phyloP scores from a whole-genome alignment of 2,797 vertebrate genomes.

The Setipinna tenuifilis region DNA sequence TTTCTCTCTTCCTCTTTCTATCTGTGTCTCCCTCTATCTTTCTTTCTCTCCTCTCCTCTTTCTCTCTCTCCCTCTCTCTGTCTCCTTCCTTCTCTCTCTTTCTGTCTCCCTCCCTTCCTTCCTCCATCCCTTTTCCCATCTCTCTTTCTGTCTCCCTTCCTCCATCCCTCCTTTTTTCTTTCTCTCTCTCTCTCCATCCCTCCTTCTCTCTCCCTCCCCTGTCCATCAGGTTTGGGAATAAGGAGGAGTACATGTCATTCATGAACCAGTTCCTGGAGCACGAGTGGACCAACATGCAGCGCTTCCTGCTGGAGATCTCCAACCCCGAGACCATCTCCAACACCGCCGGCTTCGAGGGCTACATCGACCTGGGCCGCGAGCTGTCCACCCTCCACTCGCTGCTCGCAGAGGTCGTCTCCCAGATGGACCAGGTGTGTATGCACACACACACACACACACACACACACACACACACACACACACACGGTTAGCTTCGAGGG shows the following conservation, averaged over 20 bases:
- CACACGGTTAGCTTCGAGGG: constrained; percentile 88
- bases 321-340: constrained; percentile 96
- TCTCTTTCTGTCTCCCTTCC: background rate
- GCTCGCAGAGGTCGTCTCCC: constrained; percentile 91
- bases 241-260: constrained; percentile 99
- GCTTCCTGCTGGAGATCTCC: constrained; percentile 95
- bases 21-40: background rate
- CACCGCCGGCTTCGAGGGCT: constrained; percentile 91
- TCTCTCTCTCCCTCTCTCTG: no score
- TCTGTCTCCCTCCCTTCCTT: background rate
- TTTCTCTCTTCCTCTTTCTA: background rate
- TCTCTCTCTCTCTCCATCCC: background rate
- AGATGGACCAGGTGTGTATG: constrained; percentile 89
- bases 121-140: no score
- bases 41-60: background rate
- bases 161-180: background rate
- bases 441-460: constrained; percentile 68
- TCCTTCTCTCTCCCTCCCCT: background rate
- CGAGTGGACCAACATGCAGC: constrained; percentile 98
- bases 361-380: constrained; percentile 95
- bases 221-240: constrained; percentile 89
- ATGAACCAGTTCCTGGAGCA: constrained; percentile 99
- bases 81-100: background rate
- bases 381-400: constrained; percentile 94
- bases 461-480: constrained; percentile 11